A percentile compares a stretch with the other conserved stretches of the same genome.
These are phyloP conservation scores for Siniperca undulata DNA, from an alignment of 2,797 vertebrate species.

Conservation along the genomic window DNA sequence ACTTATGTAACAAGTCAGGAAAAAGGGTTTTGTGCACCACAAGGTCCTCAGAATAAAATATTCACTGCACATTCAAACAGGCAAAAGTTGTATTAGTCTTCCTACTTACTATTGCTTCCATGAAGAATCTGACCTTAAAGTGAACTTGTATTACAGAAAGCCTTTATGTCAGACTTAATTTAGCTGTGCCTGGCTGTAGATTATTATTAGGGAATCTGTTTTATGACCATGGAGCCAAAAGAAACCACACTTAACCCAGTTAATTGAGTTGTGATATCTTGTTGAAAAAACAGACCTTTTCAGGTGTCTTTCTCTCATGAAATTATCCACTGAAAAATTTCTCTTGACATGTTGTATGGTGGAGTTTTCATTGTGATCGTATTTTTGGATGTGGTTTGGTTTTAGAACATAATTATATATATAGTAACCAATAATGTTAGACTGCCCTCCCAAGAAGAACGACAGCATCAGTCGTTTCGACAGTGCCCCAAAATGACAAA, in stretches of 20 bases:
- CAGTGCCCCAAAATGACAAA: not conserved
- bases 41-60: constrained; percentile 42
- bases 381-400: too few species aligned
- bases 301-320: too few species aligned
- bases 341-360: too few species aligned
- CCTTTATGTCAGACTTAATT: not conserved
- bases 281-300: not conserved
- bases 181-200: not conserved
- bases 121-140: constrained; percentile 1
- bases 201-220: not conserved
- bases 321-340: too few species aligned
- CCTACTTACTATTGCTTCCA: not conserved
- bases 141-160: not conserved
- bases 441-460: too few species aligned
- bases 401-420: too few species aligned
- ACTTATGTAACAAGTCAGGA: constrained; percentile 45
- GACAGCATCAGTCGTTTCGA: not conserved
- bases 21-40: constrained; percentile 11
- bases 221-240: not conserved
- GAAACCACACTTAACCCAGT: not conserved
- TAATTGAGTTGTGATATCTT: not conserved
- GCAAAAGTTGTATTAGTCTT: not conserved
- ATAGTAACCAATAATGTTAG: too few species aligned
- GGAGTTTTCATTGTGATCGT: too few species aligned
- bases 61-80: constrained; percentile 26